Percentiles rank a stretch among this genome's conserved stretches.
Conservation (phyloP, 2,797 vertebrate species). For the Fistularia commersonii region DNA sequence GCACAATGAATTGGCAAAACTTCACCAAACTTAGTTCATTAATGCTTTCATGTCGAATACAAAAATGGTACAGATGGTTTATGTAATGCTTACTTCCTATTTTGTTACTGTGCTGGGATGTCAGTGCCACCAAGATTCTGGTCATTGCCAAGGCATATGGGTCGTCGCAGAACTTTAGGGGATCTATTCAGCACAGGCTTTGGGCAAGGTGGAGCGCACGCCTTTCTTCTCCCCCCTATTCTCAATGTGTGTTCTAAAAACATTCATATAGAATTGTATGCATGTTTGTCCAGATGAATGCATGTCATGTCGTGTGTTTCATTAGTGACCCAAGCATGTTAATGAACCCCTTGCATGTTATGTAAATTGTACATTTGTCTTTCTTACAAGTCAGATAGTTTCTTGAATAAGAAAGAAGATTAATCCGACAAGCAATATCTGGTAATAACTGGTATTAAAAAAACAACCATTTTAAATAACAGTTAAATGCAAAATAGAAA, state of each 20-base stretch:
- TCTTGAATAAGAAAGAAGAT: too few relatives aligned
- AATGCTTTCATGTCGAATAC: slow-evolving; percentile 22
- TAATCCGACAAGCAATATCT: too few relatives aligned
- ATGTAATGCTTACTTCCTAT: slow-evolving; percentile 75
- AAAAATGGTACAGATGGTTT: slow-evolving; percentile 32
- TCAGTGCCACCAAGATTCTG: slow-evolving; percentile 94
- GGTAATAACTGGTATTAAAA: too few relatives aligned
- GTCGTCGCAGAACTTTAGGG: slow-evolving; percentile 94
- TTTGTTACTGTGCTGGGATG: slow-evolving; percentile 78
- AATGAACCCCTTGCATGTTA: slow-evolving; percentile 43
- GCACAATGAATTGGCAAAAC: too few relatives aligned
- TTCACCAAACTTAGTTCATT: not conserved
- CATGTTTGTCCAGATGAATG: slow-evolving; percentile 30
- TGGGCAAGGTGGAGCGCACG: slow-evolving; percentile 92
- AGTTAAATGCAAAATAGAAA: not conserved
- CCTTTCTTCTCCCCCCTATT: slow-evolving; percentile 56
- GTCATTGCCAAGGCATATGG: slow-evolving; percentile 92
- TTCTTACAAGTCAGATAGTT: not conserved
- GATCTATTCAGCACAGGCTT: slow-evolving; percentile 94
- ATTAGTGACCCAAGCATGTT: slow-evolving; percentile 44
- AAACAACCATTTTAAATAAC: not conserved
- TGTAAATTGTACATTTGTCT: slow-evolving; percentile 12
- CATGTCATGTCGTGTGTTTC: slow-evolving; percentile 34
- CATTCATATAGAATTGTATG: slow-evolving; percentile 10
- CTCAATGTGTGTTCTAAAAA: slow-evolving; percentile 24